Conservation (phyloP, 2,113 vertebrate genomes). For the Azemiops feae region DNA sequence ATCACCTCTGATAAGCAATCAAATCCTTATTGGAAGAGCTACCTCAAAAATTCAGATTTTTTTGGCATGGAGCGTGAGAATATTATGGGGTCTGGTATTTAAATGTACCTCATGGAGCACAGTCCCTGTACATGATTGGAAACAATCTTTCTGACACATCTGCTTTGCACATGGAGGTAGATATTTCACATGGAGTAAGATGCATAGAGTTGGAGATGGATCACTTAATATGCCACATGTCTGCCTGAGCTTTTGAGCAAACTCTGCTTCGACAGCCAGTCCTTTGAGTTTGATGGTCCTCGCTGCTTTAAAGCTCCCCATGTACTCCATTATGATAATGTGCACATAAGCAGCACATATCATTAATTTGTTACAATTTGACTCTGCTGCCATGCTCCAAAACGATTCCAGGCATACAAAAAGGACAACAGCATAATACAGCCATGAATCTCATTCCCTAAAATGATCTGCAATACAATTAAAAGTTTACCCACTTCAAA, state of each 20-base stretch:
- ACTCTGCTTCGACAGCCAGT: background rate
- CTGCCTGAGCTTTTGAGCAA: background rate
- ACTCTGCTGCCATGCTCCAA: background rate
- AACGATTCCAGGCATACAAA: background rate
- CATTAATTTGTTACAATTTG: background rate
- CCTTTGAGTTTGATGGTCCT: background rate
- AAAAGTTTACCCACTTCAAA: background rate
- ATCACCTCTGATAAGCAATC: background rate
- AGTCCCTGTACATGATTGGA: background rate
- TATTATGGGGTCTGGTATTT: no score
- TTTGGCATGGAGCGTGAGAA: no score
- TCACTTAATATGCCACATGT: background rate
- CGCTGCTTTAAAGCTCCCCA: background rate
- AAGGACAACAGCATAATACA: background rate
- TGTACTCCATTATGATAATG: background rate
- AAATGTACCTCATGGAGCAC: background rate
- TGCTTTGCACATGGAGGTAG: background rate
- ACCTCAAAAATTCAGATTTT: background rate
- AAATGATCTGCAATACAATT: background rate
- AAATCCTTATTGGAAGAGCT: background rate
- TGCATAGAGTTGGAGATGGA: background rate
- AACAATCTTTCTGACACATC: background rate
- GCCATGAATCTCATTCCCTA: background rate
- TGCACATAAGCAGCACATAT: background rate
- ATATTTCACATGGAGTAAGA: background rate